phyloP scores from a whole-genome alignment of 2,888 invertebrate genomes.

The Apoda limacodes region DNA sequence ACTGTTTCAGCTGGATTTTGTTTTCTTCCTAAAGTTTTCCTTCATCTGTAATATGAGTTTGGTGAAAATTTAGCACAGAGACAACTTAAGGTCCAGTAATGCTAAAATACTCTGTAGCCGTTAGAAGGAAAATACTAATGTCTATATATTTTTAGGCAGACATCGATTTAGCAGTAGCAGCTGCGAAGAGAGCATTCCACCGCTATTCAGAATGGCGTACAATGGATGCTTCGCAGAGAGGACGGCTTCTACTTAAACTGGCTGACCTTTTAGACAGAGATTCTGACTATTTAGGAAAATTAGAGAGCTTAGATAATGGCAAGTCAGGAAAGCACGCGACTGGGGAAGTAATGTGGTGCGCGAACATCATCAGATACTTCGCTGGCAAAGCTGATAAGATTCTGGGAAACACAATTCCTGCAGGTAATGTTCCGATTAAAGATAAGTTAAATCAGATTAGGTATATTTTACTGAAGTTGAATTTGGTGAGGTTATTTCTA shows the following conservation, averaged over 20 bases:
- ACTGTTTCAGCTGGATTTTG: too few relatives aligned
- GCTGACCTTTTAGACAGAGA: constrained; percentile 84
- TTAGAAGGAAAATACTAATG: background rate
- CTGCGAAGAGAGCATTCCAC: constrained; percentile 82
- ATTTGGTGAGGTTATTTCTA: too few relatives aligned
- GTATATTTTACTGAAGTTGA: too few relatives aligned
- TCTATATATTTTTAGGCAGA: too few relatives aligned
- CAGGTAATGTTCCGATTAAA: constrained; percentile 45
- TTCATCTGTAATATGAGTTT: too few relatives aligned
- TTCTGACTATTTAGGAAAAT: constrained; percentile 75
- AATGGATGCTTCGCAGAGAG: constrained; percentile 84
- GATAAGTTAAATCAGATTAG: too few relatives aligned
- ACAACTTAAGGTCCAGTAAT: too few relatives aligned
- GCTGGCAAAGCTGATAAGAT: constrained; percentile 94
- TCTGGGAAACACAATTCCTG: constrained; percentile 80
- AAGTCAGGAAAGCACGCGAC: constrained; percentile 82
- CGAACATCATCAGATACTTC: constrained; percentile 80
- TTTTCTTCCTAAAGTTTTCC: too few relatives aligned
- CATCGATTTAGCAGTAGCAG: constrained; percentile 83
- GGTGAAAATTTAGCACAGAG: too few relatives aligned
- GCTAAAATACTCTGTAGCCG: too few relatives aligned
- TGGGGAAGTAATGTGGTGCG: constrained; percentile 72
- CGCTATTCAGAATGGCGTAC: constrained; percentile 81
- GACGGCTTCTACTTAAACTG: constrained; percentile 75
- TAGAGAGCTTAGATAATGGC: constrained; percentile 95